These are phyloP conservation scores for Fopius arisanus DNA, from an alignment of 1,140 invertebrate genomes.

Conservation along the genomic window DNA sequence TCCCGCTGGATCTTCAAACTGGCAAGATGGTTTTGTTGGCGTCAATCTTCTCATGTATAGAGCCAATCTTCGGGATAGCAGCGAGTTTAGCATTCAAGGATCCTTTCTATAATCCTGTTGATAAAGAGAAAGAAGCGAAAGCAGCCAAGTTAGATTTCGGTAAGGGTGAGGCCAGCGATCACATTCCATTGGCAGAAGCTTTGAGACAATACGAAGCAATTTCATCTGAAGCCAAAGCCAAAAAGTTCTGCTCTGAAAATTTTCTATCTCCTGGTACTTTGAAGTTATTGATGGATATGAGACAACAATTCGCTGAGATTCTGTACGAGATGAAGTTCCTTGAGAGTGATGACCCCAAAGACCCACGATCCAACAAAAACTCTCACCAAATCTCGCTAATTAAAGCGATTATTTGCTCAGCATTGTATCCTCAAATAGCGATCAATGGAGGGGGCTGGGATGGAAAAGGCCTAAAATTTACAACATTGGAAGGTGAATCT, in stretches of 20 bases:
- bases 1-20: constrained; percentile 82
- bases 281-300: constrained; percentile 79
- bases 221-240: neutral
- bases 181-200: constrained; percentile 81
- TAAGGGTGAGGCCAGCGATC: constrained; percentile 78
- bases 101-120: constrained; percentile 81
- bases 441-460: constrained; percentile 39
- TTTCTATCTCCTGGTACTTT: constrained; percentile 78
- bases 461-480: constrained; percentile 8
- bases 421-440: constrained; percentile 90
- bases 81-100: constrained; percentile 89
- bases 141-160: constrained; percentile 71
- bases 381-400: constrained; percentile 79
- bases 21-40: constrained; percentile 90
- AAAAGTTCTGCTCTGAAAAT: constrained; percentile 75
- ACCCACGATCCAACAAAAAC: constrained; percentile 74
- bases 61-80: constrained; percentile 86
- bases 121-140: constrained; percentile 78
- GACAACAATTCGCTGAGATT: constrained; percentile 79
- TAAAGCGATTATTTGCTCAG: constrained; percentile 86
- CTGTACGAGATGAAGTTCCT: constrained; percentile 81
- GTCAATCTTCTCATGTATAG: constrained; percentile 85
- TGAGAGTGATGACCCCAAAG: constrained; percentile 63
- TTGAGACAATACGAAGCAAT: constrained; percentile 72
- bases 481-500: constrained; percentile 67